Conservation (phyloP, 2,113 vertebrate species). For the Coptodon bakossiorum region DNA sequence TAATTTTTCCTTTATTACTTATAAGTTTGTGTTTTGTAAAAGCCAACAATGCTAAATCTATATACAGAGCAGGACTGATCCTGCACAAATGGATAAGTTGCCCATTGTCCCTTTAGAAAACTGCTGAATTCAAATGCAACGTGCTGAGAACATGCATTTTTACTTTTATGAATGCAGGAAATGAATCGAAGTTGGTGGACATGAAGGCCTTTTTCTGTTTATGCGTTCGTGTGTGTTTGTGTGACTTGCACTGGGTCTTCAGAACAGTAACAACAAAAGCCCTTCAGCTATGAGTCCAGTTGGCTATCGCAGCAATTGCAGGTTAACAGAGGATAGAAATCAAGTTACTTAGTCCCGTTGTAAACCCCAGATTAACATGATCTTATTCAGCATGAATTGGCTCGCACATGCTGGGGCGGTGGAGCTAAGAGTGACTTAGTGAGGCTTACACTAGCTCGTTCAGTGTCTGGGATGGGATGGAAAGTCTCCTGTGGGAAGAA, state of each 20-base stretch:
- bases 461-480: conserved; percentile 53
- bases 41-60: accelerated
- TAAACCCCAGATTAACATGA: conserved; percentile 67
- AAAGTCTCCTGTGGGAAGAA: conserved; percentile 56
- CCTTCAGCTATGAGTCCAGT: conserved; percentile 40
- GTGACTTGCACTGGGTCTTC: background rate
- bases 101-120: accelerated
- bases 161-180: background rate
- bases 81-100: background rate
- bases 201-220: background rate
- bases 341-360: conserved; percentile 48
- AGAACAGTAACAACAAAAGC: conserved; percentile 52
- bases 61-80: background rate
- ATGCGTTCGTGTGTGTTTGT: background rate
- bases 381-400: conserved; percentile 68
- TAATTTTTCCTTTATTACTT: background rate
- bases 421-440: conserved; percentile 64
- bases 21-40: background rate
- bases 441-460: conserved; percentile 64
- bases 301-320: conserved; percentile 42
- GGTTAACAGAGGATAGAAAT: conserved; percentile 61
- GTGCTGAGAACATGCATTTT: background rate
- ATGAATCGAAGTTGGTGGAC: background rate
- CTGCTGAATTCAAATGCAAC: background rate
- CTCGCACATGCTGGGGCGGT: conserved; percentile 50